phyloP scores from a whole-genome alignment of 2,113 vertebrate genomes.

The Ahaetulla prasina region DNA sequence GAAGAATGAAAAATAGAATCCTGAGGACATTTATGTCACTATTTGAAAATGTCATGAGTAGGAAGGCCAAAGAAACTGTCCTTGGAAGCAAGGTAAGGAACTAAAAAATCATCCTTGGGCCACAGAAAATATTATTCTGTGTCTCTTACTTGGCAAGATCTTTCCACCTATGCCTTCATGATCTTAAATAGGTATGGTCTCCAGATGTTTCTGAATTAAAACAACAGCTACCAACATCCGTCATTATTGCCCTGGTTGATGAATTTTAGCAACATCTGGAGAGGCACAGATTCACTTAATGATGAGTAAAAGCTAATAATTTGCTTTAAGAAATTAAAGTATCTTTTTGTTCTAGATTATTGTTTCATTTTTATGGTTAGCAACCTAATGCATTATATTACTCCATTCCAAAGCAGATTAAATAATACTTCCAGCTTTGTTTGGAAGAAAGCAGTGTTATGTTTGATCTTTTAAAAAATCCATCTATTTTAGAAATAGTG shows the following conservation, averaged over 20 bases:
- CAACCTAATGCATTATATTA: background rate
- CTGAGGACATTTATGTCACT: background rate
- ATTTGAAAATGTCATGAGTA: background rate
- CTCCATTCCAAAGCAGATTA: background rate
- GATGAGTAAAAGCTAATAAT: background rate
- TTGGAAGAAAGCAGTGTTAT: background rate
- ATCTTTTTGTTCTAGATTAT: background rate
- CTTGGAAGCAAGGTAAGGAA: background rate
- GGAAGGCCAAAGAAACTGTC: background rate
- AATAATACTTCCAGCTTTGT: background rate
- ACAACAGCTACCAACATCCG: background rate
- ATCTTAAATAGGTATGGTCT: background rate
- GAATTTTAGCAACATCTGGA: background rate
- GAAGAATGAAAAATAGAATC: background rate
- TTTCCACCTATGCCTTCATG: background rate
- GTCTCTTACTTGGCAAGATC: background rate
- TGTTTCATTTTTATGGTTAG: background rate
- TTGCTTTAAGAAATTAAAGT: background rate
- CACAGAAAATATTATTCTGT: background rate
- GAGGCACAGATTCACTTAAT: background rate
- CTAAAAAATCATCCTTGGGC: background rate
- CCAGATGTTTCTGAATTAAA: background rate
- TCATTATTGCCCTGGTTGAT: background rate
- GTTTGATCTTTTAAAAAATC: background rate
- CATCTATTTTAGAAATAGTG: background rate